Evolutionary conservation across 2,888 invertebrate species (phyloP), one percentile per base, ranked within the genome.

Genomic region (Drosophila glabriapex): DNA sequence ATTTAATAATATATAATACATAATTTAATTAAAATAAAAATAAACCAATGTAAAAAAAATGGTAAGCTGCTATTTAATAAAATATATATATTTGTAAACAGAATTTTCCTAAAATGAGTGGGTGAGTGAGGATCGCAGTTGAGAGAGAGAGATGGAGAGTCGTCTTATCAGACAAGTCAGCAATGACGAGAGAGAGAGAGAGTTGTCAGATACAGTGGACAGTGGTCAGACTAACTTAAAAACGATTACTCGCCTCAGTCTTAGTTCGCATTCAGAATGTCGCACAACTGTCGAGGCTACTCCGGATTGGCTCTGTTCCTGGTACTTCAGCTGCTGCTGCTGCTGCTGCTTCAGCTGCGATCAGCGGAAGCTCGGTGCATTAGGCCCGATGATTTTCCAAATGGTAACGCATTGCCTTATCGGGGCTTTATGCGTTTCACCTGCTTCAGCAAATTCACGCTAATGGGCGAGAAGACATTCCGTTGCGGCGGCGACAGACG

Each of bases 241-340:
- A 35, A 16, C 19, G 39, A 58, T 58, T 58, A 22, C 2, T 22
- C 6, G 12, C 12, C 29, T 74, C 67, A 78, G 78, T 78, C 79
- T 70, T 67, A 28, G 33, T 65, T 66, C 62, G 68, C 19, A 54
- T 16, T 41, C 65, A 63, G 65, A 79, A 79, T 78, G 78, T 60
- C 39, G 10, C 59, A 58, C 69, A 61, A 49, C 59, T 16, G 29
- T 39, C 43, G 60, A n/a, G 14, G 3, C 28, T 14, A 12, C 7
- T 19, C 61, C 35, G 37, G 28, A 12, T 12, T 46, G 43, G 14
- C 16, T 1, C 16, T 61, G 31, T 12, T 61, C 9, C 22, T 68
- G 50, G 33, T 12, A 37, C 22, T 69, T 10, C 12, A 5, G 4
- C 3, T 54, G 10, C 28, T 12, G 10, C 3, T 73, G 10, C 19